Conservation (phyloP, 2,797 vertebrate species). For the Galaxias olidus region DNA sequence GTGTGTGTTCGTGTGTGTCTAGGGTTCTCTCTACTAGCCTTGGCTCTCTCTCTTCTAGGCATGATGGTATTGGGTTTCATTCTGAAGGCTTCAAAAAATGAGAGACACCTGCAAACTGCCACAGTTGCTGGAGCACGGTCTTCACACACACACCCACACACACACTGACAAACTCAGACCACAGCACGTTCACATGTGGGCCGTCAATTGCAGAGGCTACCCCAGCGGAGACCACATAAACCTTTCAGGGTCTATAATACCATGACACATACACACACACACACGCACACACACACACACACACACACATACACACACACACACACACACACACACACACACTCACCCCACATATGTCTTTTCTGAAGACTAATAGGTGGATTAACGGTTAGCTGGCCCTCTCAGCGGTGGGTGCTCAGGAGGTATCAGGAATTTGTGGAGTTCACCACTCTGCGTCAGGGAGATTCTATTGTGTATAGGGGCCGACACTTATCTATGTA, state of each 20-base stretch:
- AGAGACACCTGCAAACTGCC: slow-evolving; percentile 21
- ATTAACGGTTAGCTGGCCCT: slow-evolving; percentile 67
- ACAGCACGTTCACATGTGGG: slow-evolving; percentile 38
- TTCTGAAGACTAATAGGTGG: slow-evolving; percentile 61
- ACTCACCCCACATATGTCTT: slow-evolving; percentile 29
- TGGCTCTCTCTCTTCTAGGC: slow-evolving; percentile 36
- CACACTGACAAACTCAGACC: slow-evolving; percentile 8
- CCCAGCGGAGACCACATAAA: background rate
- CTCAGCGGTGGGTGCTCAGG: slow-evolving; percentile 31
- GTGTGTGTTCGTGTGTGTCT: background rate
- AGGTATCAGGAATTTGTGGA: slow-evolving; percentile 35
- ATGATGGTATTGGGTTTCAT: slow-evolving; percentile 43
- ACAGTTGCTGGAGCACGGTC: slow-evolving; percentile 24
- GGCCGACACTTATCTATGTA: no score
- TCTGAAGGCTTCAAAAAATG: slow-evolving; percentile 40
- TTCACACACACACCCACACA: slow-evolving; percentile 25
- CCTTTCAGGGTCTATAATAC: background rate
- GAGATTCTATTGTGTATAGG: background rate
- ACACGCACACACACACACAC: background rate
- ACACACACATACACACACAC: background rate
- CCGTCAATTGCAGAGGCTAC: background rate
- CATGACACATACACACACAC: background rate
- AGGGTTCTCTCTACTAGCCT: slow-evolving; percentile 44
- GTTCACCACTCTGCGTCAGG: slow-evolving; percentile 18
- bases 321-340: slow-evolving; percentile 3